Conservation (phyloP, 2,113 vertebrate species). For the Corythaeola cristata region DNA sequence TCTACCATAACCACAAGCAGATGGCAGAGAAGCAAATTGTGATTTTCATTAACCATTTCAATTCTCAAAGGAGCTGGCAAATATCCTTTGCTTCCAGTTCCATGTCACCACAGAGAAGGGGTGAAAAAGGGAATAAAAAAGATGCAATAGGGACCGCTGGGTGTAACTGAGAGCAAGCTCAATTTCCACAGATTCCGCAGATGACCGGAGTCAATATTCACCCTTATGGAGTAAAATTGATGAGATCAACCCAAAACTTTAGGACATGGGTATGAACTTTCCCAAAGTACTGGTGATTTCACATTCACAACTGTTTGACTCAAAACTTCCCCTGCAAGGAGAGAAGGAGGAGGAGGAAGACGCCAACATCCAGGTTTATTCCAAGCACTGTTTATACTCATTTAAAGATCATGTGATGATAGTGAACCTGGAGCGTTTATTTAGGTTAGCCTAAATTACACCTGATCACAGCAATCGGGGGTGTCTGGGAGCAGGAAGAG, state of each 20-base stretch:
- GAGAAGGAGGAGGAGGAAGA: not conserved
- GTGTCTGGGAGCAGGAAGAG: constrained; percentile 5
- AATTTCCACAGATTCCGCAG: not conserved
- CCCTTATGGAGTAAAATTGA: not conserved
- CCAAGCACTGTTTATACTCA: not conserved
- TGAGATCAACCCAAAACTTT: not conserved
- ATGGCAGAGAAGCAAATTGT: not conserved
- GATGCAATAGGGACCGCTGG: rapidly evolving
- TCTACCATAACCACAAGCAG: not conserved
- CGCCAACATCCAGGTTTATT: not conserved
- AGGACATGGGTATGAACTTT: not conserved
- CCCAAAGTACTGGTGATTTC: not conserved
- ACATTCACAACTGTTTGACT: not conserved
- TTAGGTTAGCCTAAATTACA: not conserved
- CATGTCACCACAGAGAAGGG: not conserved
- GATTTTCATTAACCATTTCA: not conserved
- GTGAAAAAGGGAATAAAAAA: not conserved
- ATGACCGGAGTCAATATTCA: rapidly evolving
- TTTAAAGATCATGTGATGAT: not conserved
- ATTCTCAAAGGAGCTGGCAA: not conserved
- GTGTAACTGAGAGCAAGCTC: rapidly evolving
- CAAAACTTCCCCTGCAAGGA: rapidly evolving
- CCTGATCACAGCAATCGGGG: not conserved
- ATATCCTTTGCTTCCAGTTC: not conserved
- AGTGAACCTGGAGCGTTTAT: not conserved